These are phyloP conservation scores for Saxicola maurus DNA, from an alignment of 2,797 vertebrate genomes.

Conservation along the genomic window DNA sequence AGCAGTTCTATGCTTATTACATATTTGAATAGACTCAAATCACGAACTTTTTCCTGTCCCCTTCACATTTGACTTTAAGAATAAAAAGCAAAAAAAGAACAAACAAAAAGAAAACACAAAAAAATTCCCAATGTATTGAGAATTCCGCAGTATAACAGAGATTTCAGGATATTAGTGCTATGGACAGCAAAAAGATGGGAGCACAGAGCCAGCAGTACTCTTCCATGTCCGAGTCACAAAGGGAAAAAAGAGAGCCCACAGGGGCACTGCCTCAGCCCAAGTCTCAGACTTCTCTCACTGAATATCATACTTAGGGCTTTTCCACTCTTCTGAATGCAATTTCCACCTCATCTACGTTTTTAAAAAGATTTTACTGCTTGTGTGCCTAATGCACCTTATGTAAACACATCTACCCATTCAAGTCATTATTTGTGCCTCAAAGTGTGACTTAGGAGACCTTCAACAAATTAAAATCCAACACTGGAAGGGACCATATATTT, in stretches of 20 bases:
- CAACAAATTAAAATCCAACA: neutral
- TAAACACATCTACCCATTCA: neutral
- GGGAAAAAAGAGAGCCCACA: neutral
- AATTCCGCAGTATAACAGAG: neutral
- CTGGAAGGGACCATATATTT: neutral
- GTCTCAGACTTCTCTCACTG: neutral
- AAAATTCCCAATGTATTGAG: neutral
- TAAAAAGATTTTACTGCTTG: neutral
- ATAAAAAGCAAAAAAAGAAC: neutral
- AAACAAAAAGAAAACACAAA: neutral
- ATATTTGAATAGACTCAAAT: slow-evolving; percentile 31
- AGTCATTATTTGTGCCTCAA: neutral
- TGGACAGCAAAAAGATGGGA: neutral
- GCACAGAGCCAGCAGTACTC: neutral
- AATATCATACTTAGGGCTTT: neutral
- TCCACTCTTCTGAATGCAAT: neutral
- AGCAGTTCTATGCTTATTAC: neutral
- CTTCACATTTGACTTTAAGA: neutral
- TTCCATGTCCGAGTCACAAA: neutral
- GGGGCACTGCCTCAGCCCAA: neutral
- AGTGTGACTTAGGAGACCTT: neutral
- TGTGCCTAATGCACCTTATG: neutral
- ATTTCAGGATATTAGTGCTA: neutral
- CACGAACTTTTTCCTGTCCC: slow-evolving; percentile 3
- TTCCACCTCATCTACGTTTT: neutral